Conservation (phyloP, 2,113 vertebrate species). For the Ramphastos sulfuratus region DNA sequence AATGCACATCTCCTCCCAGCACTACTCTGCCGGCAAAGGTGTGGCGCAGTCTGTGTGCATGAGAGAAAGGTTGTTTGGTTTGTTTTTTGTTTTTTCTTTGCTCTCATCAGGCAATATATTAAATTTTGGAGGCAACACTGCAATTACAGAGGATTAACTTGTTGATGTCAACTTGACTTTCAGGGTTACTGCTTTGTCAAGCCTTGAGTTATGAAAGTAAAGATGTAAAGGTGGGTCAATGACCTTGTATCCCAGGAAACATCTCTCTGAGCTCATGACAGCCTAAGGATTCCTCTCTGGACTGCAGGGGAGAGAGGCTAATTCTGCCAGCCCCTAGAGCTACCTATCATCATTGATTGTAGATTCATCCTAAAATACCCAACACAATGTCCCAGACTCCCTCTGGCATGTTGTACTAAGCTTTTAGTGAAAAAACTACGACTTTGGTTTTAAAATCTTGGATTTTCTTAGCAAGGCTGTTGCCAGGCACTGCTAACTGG, state of each 20-base stretch:
- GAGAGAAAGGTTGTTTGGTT: not conserved
- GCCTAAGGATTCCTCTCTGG: not conserved
- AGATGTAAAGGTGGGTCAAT: constrained; percentile 11
- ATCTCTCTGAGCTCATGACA: not conserved
- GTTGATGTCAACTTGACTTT: constrained; percentile 7
- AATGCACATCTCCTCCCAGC: not conserved
- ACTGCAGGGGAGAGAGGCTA: not conserved
- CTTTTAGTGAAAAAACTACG: not conserved
- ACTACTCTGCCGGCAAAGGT: constrained; percentile 10
- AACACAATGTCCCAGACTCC: not conserved
- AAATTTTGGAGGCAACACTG: constrained; percentile 16
- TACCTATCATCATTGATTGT: not conserved
- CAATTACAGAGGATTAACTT: constrained; percentile 50
- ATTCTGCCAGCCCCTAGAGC: not conserved
- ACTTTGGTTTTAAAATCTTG: not conserved
- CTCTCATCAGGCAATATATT: not conserved
- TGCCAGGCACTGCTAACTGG: not conserved
- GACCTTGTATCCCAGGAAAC: not conserved
- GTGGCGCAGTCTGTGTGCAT: not conserved
- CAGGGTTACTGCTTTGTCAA: constrained; percentile 21
- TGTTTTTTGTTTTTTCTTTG: not conserved
- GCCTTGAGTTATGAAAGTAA: constrained; percentile 29
- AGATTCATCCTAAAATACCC: not conserved
- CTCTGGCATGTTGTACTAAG: not conserved
- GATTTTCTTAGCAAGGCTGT: not conserved